These are phyloP conservation scores for Leptopilina syphax DNA, from an alignment of 2,888 invertebrate genomes.

Conservation along the genomic window DNA sequence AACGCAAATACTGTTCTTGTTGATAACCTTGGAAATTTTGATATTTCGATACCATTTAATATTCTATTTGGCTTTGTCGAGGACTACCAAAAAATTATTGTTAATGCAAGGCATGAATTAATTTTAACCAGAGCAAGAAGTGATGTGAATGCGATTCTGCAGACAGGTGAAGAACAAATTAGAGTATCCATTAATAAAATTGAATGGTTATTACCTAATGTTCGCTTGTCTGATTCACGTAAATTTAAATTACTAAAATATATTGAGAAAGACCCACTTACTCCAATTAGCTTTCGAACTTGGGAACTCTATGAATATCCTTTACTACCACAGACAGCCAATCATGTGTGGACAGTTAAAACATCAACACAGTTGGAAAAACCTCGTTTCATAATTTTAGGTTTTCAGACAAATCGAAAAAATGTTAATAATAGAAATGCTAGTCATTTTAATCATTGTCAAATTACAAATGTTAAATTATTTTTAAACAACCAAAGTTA, in stretches of 20 bases:
- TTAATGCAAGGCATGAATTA: slow-evolving; percentile 46
- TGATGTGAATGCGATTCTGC: slow-evolving; percentile 42
- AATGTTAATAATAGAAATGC: not conserved
- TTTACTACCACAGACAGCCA: too few relatives aligned
- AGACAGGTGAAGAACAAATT: slow-evolving; percentile 3
- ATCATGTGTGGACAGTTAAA: too few relatives aligned
- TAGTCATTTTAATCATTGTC: not conserved
- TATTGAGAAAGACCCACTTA: too few relatives aligned
- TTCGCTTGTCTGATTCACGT: too few relatives aligned
- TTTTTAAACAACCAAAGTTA: slow-evolving; percentile 1
- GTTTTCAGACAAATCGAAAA: not conserved
- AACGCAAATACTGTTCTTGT: too few relatives aligned
- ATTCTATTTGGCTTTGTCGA: slow-evolving; percentile 5
- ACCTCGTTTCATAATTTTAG: not conserved
- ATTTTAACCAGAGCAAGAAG: slow-evolving; percentile 46
- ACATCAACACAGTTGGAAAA: too few relatives aligned
- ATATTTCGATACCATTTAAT: not conserved
- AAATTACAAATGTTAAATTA: slow-evolving; percentile 14
- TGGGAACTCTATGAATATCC: too few relatives aligned
- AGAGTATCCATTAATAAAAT: too few relatives aligned
- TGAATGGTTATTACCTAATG: too few relatives aligned
- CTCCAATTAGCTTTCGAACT: too few relatives aligned
- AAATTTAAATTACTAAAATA: too few relatives aligned
- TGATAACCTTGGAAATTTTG: too few relatives aligned
- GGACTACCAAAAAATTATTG: slow-evolving; percentile 45